Evolutionary conservation across 1,140 invertebrate species (phyloP), one percentile per base, ranked within the genome.

Genomic region (Eupristina koningsbergeri): DNA sequence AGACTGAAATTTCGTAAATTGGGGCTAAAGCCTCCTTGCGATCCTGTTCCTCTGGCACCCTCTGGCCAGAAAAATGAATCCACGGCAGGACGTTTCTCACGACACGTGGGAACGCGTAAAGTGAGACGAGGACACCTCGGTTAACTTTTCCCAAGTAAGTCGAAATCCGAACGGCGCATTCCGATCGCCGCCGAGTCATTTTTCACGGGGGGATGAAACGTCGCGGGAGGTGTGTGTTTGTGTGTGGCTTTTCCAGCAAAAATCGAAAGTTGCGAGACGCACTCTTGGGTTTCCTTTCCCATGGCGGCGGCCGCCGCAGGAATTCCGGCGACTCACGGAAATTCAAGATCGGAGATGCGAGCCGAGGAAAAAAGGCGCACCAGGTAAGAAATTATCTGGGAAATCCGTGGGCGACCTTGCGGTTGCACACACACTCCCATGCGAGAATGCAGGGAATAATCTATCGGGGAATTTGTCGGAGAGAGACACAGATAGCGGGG

Each of bases 81-180:
- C 82, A 79, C 67, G 84, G 61, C 85, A 83, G 79, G 69, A 81
- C 85, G 34, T 87, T 89, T 89, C 88, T 88, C 88, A 89, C 88
- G 88, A 83, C 73, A 80, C 88, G 88, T 89, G 88, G 87, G 88
- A 89, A 88, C 85, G 80, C 64, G 80, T 64, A 77, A 84, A 85
- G 64, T 47, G 79, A 80, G 50, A 63, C 71, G 76, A 29, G 63
- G 67, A n/a, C n/a, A n/a, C n/a, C 26, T 31, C 74, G 64, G 47
- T 64, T 85, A n/a, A 71, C 47, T 81, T 85, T 85, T 81, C 79
- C 63, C 74, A 69, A 67, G 53, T 29, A 84, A 80, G 45, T 85
- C 53, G 69, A 82, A 83, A 83, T 69, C 47, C 19, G 63, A 84
- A 75, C 78, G n/a, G n/a, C n/a, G 75, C 80, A 76, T 76, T 80